Percentiles rank a stretch among this genome's conserved stretches.
phyloP scores from a whole-genome alignment of 2,113 vertebrate genomes.

The Chinchilla lanigera region DNA sequence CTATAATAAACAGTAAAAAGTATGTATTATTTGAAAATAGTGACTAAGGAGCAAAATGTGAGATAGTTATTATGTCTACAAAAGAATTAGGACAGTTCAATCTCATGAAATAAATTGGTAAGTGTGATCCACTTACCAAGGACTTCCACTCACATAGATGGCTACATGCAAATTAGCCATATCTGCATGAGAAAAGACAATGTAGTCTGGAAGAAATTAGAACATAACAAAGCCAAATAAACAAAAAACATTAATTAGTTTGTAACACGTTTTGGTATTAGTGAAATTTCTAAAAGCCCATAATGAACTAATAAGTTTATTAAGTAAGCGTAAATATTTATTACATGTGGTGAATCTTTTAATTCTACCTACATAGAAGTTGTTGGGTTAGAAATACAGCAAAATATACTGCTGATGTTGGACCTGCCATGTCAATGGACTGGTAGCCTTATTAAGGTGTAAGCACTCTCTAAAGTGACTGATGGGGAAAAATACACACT shows the following conservation, averaged over 20 bases:
- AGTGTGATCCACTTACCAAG: not conserved
- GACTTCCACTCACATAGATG: not conserved
- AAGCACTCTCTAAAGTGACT: not conserved
- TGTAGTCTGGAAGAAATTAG: not conserved
- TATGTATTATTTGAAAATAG: not conserved
- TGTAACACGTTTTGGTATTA: not conserved
- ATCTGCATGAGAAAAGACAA: not conserved
- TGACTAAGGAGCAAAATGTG: not conserved
- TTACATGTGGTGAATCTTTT: not conserved
- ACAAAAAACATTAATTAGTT: not conserved
- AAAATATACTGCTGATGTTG: not conserved
- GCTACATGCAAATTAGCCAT: not conserved
- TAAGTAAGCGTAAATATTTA: not conserved
- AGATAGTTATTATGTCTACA: not conserved
- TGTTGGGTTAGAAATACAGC: not conserved
- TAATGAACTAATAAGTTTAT: not conserved
- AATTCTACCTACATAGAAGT: not conserved
- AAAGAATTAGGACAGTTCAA: not conserved
- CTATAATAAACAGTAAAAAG: not conserved
- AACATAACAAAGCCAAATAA: not conserved
- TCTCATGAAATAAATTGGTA: not conserved
- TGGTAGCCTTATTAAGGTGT: not conserved
- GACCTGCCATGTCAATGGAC: not conserved
- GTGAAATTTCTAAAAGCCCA: not conserved
- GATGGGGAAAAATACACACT: not conserved